Base-by-base conservation (phyloP, 1,140 invertebrate genomes). In the Mercenaria mercenaria region DNA sequence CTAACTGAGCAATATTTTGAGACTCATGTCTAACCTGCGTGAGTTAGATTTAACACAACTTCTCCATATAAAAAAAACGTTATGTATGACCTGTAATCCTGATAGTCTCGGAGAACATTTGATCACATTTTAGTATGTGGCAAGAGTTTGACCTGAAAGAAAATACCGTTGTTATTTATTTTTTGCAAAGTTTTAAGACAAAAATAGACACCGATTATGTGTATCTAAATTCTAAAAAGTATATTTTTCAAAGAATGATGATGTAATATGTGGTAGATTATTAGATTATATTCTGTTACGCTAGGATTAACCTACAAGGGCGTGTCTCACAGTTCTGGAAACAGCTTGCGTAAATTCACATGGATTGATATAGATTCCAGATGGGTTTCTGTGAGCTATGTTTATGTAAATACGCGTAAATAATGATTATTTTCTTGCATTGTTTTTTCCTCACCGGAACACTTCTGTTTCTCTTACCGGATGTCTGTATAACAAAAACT, bases 371-470 rank as follows among this genome's bases (percentile, higher is more conserved):
- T 37, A 37, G 34, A 11, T 10, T 34, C 64, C 64, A 69, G 64
- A 69, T 69, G 64, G 10, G 10, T 11, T 13, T n/a, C 10, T 69
- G 11, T 34, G 34, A 34, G 29, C 29, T 69, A n/a, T 69, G 64
- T 69, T 69, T 37, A 37, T 69, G 34, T 32, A 69, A 69, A 69
- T 69, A 69, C 29, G 64, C 10, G 29, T 34, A 69, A 69, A 69
- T 69, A 69, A 69, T 37, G 64, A 69, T 32, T 56, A 56, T 56
- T 56, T 56, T 56, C 52, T n/a, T 56, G 52, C 52, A 56, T 56
- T 56, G 52, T 56, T 56, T 56, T 69, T 69, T 69, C n/a, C 64
- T 34, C n/a, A n/a, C 4, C 29, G n/a, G 29, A 69, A 69, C 29
- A 11, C 64, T 32, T 34, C 29, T 69, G 64, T 34, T 34, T 69